Evolutionary conservation across 2,888 invertebrate genomes (phyloP).

Genomic region (Achlya flavicornis): DNA sequence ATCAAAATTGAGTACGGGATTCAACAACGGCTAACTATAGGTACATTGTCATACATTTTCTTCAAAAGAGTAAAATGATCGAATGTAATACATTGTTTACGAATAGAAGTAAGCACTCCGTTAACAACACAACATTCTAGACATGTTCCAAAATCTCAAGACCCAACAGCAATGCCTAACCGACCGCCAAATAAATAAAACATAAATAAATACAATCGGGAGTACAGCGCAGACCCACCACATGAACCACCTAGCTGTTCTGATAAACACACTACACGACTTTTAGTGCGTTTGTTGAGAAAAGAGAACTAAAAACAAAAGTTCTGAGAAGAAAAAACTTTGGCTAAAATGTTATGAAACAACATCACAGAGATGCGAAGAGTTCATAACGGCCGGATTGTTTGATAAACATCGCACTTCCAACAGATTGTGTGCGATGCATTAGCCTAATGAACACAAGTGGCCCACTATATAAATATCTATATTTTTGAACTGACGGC

Average conservation of each 20-base stretch:
- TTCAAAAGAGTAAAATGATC: too few relatives aligned
- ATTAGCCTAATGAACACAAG: conserved; percentile 28
- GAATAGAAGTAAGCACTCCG: too few relatives aligned
- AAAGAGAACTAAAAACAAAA: conserved; percentile 27
- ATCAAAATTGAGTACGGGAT: too few relatives aligned
- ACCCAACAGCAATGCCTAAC: too few relatives aligned
- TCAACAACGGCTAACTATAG: too few relatives aligned
- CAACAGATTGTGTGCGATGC: conserved; percentile 16
- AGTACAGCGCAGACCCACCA: background rate
- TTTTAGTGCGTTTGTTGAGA: conserved; percentile 22
- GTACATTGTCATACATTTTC: too few relatives aligned
- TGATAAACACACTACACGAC: conserved; percentile 24
- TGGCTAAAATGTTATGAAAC: conserved; percentile 62
- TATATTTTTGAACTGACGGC: conserved; percentile 8
- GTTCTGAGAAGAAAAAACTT: conserved; percentile 45
- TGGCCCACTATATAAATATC: conserved; percentile 14
- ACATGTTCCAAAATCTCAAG: too few relatives aligned
- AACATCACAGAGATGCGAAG: conserved; percentile 46
- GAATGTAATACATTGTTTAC: too few relatives aligned
- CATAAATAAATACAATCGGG: background rate
- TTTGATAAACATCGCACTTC: conserved; percentile 49
- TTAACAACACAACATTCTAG: too few relatives aligned
- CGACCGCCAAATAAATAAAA: background rate
- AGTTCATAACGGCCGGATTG: conserved; percentile 58
- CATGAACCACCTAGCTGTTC: background rate